Evolutionary conservation across 1,140 invertebrate genomes (phyloP).

Genomic region (Zaprionus kolodkinae): DNA sequence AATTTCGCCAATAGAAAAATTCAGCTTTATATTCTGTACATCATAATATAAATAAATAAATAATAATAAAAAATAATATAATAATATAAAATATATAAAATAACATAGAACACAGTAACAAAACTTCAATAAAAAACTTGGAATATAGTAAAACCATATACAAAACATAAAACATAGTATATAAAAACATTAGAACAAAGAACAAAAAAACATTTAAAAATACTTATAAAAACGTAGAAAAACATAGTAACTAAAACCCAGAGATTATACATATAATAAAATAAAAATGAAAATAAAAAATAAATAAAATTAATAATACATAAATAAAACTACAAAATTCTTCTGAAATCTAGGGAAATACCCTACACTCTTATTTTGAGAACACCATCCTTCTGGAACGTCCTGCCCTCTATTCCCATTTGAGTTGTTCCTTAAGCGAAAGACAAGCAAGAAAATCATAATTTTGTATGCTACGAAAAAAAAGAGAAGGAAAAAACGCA

Average conservation of each 20-base stretch:
- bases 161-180: background rate
- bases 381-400: background rate
- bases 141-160: background rate
- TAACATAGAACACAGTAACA: too few relatives aligned
- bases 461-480: slow-evolving; percentile 8
- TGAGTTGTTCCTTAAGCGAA: background rate
- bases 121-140: too few relatives aligned
- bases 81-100: too few relatives aligned
- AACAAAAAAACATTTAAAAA: background rate
- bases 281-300: background rate
- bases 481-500: slow-evolving; percentile 1
- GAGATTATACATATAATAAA: background rate
- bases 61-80: too few relatives aligned
- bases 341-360: background rate
- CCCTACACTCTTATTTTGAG: background rate
- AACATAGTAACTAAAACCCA: background rate
- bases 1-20: slow-evolving; percentile 5
- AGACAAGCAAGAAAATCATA: slow-evolving; percentile 15
- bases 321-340: background rate
- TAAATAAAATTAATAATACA: background rate
- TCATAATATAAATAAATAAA: too few relatives aligned
- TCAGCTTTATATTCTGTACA: too few relatives aligned
- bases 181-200: background rate
- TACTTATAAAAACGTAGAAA: background rate
- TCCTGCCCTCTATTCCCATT: background rate